Percentiles rank a stretch among this genome's conserved stretches.
These are phyloP conservation scores for Cynaeus angustus DNA, from an alignment of 2,888 invertebrate genomes.

Conservation along the genomic window DNA sequence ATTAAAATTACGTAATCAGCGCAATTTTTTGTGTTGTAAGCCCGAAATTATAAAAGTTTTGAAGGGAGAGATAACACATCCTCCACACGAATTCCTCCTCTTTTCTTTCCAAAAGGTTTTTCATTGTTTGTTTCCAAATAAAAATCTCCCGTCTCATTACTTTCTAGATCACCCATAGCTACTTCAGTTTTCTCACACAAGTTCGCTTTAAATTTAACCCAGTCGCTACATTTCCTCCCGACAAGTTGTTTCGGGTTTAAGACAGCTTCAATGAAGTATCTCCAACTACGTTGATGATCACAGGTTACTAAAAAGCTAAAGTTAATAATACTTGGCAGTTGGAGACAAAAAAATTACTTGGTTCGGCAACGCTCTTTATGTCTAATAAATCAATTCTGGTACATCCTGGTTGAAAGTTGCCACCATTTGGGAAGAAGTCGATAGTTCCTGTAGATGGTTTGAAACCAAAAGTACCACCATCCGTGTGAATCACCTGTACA, in stretches of 20 bases:
- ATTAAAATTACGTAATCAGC: too few relatives aligned
- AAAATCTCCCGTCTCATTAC: constrained; percentile 57
- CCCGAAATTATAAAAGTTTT: neutral
- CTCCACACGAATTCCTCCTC: neutral
- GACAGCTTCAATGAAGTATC: constrained; percentile 62
- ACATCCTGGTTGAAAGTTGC: constrained; percentile 64
- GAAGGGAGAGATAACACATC: neutral
- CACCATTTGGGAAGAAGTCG: constrained; percentile 66
- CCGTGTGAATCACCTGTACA: constrained; percentile 64
- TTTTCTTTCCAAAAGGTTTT: constrained; percentile 41
- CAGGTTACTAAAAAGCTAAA: constrained; percentile 59
- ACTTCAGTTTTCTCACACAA: constrained; percentile 57
- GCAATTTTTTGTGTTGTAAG: neutral
- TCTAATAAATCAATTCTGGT: constrained; percentile 56
- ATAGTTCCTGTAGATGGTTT: constrained; percentile 59
- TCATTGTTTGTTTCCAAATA: constrained; percentile 62
- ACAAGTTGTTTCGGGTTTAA: constrained; percentile 57
- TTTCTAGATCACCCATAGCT: constrained; percentile 59
- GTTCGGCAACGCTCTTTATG: constrained; percentile 54
- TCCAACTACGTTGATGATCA: constrained; percentile 60
- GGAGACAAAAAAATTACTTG: constrained; percentile 41
- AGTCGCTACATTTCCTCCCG: constrained; percentile 57
- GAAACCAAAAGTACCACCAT: constrained; percentile 62
- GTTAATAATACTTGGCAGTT: constrained; percentile 46
- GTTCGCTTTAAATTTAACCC: constrained; percentile 53